Base-by-base conservation (phyloP, 2,888 invertebrate genomes). In the Hypercompe scribonia region DNA sequence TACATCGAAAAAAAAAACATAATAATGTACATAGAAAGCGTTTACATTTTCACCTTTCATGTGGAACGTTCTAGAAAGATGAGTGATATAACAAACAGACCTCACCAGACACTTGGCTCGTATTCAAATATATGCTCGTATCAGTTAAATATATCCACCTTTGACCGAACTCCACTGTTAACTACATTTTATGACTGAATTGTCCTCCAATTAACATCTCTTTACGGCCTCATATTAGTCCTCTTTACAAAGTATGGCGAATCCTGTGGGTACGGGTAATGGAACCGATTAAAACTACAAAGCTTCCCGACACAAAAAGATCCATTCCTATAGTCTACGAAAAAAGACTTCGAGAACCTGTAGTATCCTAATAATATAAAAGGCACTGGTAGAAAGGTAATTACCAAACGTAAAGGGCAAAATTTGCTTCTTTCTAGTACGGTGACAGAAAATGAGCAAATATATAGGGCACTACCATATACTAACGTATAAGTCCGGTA, bases 81-180 rank as follows among this genome's bases (percentile, higher is more conserved):
- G 34, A 70, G 70, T 65, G 65, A 72, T 64, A 46, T 36, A 68
- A 72, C 63, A 68, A 54, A 72, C 72, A 42, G 65, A 68, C 46
- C 65, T 65, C 36, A 46, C 28, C 67, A 50, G 65, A 65, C 54
- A 65, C 39, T 72, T 72, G 72, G 72, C 72, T 65, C 72, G 28
- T 36, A 50, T 68, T 72, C 72, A 72, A 72, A 68, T 39, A 72
- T n/a, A 72, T 63, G 68, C 24, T 68, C 66, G 42, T 58, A 63
- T 21, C 54, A 21, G 34, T 72, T 72, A 72, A 67, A 72, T 72
- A 67, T 72, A 72, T 72, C 72, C 68, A 36, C 67, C 46, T 67
- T 72, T 64, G 63, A 63, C 63, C 28, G 13, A 42, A 42, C 15
- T 36, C 18, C 31, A n/a, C 24, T 54, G 34, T 31, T 31, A 28